Evolutionary conservation across 1,140 invertebrate genomes (phyloP), one percentile per base, ranked within the genome.

Genomic region (Papilio helenus): DNA sequence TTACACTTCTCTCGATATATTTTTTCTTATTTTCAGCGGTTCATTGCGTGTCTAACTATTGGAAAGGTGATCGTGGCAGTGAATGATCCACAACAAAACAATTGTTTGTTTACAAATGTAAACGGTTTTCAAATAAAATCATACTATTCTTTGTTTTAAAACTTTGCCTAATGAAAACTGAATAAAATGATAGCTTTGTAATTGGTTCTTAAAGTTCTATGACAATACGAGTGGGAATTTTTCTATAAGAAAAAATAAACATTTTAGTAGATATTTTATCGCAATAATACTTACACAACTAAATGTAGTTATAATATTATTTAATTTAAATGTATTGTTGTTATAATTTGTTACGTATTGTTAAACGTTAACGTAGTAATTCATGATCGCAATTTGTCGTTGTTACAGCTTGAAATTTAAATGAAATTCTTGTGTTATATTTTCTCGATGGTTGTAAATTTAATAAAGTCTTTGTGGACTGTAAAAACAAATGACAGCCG

Each of bases 1-100:
- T 78, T 81, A 74, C 72, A 74, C 42, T 74, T 49, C 72, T 74
- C 72, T 46, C 23, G 23, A 46, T 42, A 8, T 72, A 26, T 74
- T 74, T 46, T 74, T 49, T 49, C 42, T 74, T 74, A 74, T 74
- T 74, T 74, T 74, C 72, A 74, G 72, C 72, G 9, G 71, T 44
- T 72, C 71, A 23, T 44, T 44, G 72, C 72, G 44, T n/a, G 20
- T 42, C 72, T 42, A 46, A 44, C 42, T 39, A 74, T 74, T 74
- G n/a, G 72, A 74, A 74, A 74, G 72, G 72, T 74, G 39, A 46
- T 74, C 42, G 72, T 23, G 72, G 39, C 72, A 74, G 14, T 26
- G 42, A 74, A 44, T 74, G 72, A 74, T 44, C 39, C 42, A 49
- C 61, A 68, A 68, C 14, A 18, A 34, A 68, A 68, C 26, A 29